Conservation (phyloP, 2,797 vertebrate genomes). For the Lates japonicus region DNA sequence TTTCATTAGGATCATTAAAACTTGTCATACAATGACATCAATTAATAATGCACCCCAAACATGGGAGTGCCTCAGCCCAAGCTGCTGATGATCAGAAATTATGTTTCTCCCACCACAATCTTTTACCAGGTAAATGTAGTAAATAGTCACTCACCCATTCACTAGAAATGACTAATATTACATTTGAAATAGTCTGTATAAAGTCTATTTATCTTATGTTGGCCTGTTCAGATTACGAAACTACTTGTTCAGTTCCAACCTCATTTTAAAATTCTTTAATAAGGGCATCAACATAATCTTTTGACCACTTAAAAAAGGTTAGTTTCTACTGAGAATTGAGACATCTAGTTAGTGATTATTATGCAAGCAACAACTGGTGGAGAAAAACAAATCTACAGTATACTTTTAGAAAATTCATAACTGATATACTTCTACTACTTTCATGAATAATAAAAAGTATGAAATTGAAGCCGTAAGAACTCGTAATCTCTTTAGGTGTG, state of each 20-base stretch:
- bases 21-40: background rate
- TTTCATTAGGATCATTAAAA: conserved; percentile 58
- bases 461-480: background rate
- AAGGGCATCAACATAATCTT: background rate
- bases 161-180: too few species aligned
- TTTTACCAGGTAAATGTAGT: background rate
- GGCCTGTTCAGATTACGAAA: background rate
- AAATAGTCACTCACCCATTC: too few species aligned
- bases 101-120: conserved; percentile 1
- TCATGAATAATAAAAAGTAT: background rate
- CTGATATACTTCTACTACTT: conserved; percentile 2
- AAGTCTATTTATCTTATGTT: too few species aligned
- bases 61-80: too few species aligned
- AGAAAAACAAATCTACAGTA: background rate
- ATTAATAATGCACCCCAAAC: too few species aligned
- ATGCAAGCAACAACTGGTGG: too few species aligned
- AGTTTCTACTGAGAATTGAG: background rate
- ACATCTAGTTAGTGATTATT: background rate
- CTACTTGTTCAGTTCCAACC: too few species aligned
- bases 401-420: background rate
- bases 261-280: background rate
- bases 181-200: too few species aligned
- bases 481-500: background rate
- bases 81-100: conserved; percentile 4
- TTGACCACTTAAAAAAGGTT: too few species aligned